Evolutionary conservation across 2,888 invertebrate species (phyloP).

Genomic region (Choristoneura rosaceana): DNA sequence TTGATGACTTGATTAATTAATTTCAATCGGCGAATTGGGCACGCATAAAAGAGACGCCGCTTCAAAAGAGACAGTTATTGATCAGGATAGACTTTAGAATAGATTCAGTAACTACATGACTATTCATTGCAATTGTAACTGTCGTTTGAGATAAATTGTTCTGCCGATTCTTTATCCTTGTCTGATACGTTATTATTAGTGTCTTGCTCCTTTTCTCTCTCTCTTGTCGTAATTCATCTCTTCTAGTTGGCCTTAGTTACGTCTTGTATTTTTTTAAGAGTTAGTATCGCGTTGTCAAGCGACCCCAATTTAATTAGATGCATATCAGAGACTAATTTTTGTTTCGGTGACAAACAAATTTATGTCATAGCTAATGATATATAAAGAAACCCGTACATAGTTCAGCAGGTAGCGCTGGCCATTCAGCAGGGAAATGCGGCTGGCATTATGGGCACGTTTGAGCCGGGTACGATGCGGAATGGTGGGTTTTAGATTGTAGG

Average conservation of each 20-base stretch:
- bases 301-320: neutral
- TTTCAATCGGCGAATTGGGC: neutral
- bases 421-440: no score
- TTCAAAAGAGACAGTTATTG: constrained; percentile 1
- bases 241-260: no score
- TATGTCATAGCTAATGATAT: neutral
- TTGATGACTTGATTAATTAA: constrained; percentile 3
- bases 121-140: neutral
- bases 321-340: neutral
- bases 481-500: no score
- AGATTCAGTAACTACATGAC: neutral
- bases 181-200: no score
- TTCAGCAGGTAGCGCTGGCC: no score
- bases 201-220: no score
- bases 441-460: no score
- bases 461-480: no score
- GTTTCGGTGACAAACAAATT: neutral
- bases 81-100: neutral
- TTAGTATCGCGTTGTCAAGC: neutral
- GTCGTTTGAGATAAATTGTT: neutral
- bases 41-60: neutral
- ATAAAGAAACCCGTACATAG: no score
- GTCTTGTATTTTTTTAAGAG: neutral
- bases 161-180: neutral
- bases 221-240: no score